These are phyloP conservation scores for Dyspetes luteomarginatus DNA, from an alignment of 2,888 invertebrate species.

Conservation along the genomic window DNA sequence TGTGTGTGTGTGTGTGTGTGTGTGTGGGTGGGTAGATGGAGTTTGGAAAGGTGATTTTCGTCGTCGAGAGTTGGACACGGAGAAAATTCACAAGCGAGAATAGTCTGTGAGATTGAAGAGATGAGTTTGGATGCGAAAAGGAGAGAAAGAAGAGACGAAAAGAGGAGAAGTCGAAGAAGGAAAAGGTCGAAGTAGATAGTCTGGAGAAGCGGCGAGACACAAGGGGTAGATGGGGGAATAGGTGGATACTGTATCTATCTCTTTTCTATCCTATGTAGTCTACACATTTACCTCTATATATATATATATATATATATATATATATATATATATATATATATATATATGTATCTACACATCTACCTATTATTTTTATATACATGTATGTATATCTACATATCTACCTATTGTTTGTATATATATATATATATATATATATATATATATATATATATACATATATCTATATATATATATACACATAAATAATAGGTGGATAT, in stretches of 20 bases:
- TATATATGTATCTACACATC: background rate
- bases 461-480: no score
- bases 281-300: no score
- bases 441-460: no score
- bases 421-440: no score
- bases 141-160: conserved; percentile 52
- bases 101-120: conserved; percentile 54
- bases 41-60: conserved; percentile 26
- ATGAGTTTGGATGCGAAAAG: conserved; percentile 50
- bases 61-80: conserved; percentile 12
- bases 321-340: background rate
- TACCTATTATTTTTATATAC: no score
- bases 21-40: conserved; percentile 49
- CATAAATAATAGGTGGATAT: no score
- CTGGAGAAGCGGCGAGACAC: conserved; percentile 49
- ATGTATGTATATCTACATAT: no score
- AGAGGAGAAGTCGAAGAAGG: conserved; percentile 47
- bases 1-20: no score
- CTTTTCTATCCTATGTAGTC: conserved; percentile 9
- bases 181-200: conserved; percentile 23
- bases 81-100: conserved; percentile 18
- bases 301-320: background rate
- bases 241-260: conserved; percentile 33
- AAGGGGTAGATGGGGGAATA: conserved; percentile 5
- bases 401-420: no score